Percentiles rank a stretch among this genome's conserved stretches.
phyloP scores from a whole-genome alignment of 2,888 invertebrate genomes.

The Eudemis profundana region DNA sequence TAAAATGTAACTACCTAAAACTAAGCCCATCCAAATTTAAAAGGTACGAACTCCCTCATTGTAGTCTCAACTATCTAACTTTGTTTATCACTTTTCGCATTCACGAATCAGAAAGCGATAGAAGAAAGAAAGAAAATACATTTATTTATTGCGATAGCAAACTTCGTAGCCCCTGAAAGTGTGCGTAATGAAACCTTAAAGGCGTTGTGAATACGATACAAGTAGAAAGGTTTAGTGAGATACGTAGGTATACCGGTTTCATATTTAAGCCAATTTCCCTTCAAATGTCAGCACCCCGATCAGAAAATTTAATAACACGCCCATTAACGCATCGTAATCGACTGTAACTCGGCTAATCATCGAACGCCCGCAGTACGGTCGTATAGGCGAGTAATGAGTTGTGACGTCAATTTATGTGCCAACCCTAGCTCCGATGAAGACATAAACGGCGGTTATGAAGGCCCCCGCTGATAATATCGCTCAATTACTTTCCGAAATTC shows the following conservation, averaged over 20 bases:
- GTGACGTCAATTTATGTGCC: constrained; percentile 46
- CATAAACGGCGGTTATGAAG: constrained; percentile 65
- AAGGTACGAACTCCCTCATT: no score
- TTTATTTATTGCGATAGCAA: no score
- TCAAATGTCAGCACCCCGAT: constrained; percentile 1
- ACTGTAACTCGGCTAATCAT: constrained; percentile 37
- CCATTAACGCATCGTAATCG: constrained; percentile 28
- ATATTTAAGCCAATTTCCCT: not conserved
- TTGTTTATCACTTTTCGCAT: no score
- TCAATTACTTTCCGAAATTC: constrained; percentile 52
- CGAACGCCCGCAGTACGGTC: constrained; percentile 24
- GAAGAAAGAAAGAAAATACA: no score
- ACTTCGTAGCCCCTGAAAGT: no score
- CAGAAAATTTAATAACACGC: constrained; percentile 15
- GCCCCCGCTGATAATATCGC: constrained; percentile 64
- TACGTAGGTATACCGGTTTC: not conserved
- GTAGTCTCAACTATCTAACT: no score
- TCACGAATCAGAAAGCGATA: no score
- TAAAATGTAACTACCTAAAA: no score
- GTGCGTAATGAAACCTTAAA: no score
- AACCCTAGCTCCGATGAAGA: constrained; percentile 59
- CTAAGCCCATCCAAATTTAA: no score
- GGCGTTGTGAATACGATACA: no score
- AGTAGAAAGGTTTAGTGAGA: no score
- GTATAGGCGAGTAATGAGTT: constrained; percentile 42